These are phyloP conservation scores for Drosophila gaucha DNA, from an alignment of 2,888 invertebrate genomes.

Conservation along the genomic window DNA sequence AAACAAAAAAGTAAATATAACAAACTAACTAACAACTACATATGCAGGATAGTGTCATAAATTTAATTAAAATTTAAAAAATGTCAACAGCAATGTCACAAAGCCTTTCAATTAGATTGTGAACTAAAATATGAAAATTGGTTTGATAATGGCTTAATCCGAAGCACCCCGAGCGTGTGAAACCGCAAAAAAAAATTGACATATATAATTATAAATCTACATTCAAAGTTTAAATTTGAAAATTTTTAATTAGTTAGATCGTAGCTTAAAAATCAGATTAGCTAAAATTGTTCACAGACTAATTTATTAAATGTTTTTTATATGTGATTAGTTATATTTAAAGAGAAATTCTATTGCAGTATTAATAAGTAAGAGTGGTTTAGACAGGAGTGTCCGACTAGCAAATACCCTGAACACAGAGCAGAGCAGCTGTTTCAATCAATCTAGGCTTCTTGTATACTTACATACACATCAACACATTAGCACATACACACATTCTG, in stretches of 20 bases:
- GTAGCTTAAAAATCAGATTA: no score
- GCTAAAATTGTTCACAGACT: no score
- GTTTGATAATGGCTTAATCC: conserved; percentile 30
- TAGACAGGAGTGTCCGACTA: no score
- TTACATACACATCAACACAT: no score
- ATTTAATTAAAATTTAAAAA: conserved; percentile 74
- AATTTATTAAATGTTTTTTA: no score
- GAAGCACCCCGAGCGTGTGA: conserved; percentile 30
- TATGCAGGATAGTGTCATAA: conserved; percentile 44
- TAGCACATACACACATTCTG: no score
- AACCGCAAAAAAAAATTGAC: conserved; percentile 18
- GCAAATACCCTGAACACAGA: no score
- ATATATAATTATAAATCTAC: conserved; percentile 8
- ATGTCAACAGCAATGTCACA: conserved; percentile 62
- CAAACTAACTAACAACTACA: background rate
- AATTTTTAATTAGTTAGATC: conserved; percentile 6
- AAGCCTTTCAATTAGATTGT: conserved; percentile 69
- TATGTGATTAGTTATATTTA: no score
- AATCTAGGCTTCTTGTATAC: no score
- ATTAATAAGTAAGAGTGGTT: no score
- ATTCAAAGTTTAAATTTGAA: conserved; percentile 3
- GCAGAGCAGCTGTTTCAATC: no score
- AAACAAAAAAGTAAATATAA: conserved; percentile 3
- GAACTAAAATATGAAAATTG: conserved; percentile 23
- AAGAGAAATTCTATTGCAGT: no score